A percentile compares a stretch with the other conserved stretches of the same genome.
Evolutionary conservation across 2,797 vertebrate genomes (phyloP).

Genomic region (Rhynchonycteris naso): DNA sequence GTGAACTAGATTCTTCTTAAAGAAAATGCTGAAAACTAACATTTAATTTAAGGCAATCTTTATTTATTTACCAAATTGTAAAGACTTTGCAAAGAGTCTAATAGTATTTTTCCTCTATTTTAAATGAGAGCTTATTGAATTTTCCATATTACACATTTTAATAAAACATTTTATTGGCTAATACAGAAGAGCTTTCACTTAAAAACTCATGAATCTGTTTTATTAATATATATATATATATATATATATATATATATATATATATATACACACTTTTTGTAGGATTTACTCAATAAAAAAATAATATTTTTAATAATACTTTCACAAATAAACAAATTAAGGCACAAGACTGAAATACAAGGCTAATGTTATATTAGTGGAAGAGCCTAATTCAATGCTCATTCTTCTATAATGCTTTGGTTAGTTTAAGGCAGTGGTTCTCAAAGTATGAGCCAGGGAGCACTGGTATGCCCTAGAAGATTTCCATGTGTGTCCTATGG

Average conservation of each 20-base stretch:
- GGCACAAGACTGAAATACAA: background rate
- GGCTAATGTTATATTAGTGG: background rate
- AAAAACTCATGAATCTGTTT: background rate
- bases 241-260: slow-evolving; percentile 52
- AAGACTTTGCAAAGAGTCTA: background rate
- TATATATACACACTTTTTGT: background rate
- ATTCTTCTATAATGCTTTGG: background rate
- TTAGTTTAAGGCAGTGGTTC: background rate
- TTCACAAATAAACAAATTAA: background rate
- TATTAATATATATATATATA: background rate
- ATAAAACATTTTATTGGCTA: background rate
- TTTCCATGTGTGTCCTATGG: no score
- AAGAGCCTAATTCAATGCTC: background rate
- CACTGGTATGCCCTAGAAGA: no score
- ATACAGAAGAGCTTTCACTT: background rate
- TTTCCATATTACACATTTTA: background rate
- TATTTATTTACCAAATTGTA: background rate
- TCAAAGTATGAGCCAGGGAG: no score
- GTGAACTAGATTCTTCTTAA: background rate
- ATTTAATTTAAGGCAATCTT: background rate
- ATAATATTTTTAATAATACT: background rate
- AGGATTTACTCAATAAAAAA: background rate
- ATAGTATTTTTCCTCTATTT: background rate
- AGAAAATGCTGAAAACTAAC: background rate
- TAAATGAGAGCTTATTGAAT: background rate